Base-by-base conservation (phyloP, 2,797 vertebrate genomes). In the Acrossocheilus wenchowensis region DNA sequence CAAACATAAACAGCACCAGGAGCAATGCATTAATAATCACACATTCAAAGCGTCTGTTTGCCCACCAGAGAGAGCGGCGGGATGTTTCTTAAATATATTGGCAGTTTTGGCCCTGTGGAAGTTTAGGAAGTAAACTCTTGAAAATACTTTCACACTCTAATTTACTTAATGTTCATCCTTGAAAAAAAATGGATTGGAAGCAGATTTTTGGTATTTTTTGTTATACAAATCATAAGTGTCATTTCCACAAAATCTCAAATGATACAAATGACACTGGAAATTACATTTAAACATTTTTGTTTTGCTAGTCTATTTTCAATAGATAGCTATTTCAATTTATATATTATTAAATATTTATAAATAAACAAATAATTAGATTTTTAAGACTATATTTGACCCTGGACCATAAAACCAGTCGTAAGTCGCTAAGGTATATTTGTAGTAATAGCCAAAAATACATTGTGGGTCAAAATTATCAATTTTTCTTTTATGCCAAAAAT, bases 1-100 rank as follows among this genome's bases (percentile, higher is more conserved):
- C 57, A 66, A 75, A 84, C 73, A 41, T 48, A 84, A 85, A 71
- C 83, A 57, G 50, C 66, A 72, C 66, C 48, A 23, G 52, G 80
- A 66, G 80, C 60, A 21, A 60, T 26, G 50, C 77, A 73, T 62
- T 60, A 80, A 50, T 80, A 85, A 82, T 72, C 11, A 39, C 19
- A 71, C 19, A 77, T 69, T 78, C 62, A 60, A 68, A 78, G 50
- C 50, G 0, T 23, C 50, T 54, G 48, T 5, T 45, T 26, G 62
- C 14, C n/a, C 41, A 23, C 6, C 81, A 43, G 69, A 43, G 60
- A 78, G 15, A 73, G 39, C 0, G 15, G 10, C 5, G 6, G 30
- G 6, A 8, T 36, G 69, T n/a, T 72, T 43, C 69, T 72, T 39
- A 10, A 64, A 4, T 26, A 21, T 19, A 62, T 11, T 41, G 68